phyloP scores from a whole-genome alignment of 2,113 vertebrate species.

The Menura novaehollandiae region DNA sequence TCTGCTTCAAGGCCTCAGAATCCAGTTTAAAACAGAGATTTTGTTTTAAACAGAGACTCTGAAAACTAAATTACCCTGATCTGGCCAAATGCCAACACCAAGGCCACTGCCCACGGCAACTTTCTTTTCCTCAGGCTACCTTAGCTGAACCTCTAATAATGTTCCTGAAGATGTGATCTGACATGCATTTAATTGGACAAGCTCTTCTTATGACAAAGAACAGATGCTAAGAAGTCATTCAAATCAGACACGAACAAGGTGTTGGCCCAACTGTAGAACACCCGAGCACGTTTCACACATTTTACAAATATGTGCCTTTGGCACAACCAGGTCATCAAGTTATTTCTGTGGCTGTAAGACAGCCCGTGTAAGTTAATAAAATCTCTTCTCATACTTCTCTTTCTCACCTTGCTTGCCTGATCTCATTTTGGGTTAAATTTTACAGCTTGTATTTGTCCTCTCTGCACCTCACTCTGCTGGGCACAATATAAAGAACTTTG shows the following conservation, averaged over 20 bases:
- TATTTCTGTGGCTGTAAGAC: neutral
- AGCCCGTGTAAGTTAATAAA: neutral
- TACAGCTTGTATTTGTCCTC: neutral
- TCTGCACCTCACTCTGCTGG: neutral
- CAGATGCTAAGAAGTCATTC: neutral
- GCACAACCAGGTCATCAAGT: neutral
- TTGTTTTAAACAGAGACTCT: neutral
- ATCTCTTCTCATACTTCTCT: neutral
- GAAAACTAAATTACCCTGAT: neutral
- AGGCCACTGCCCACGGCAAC: neutral
- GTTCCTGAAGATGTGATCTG: neutral
- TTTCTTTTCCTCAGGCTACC: neutral
- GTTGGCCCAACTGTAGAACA: neutral
- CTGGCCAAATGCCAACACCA: neutral
- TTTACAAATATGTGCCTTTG: neutral
- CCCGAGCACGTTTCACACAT: neutral
- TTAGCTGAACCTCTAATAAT: neutral
- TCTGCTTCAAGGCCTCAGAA: neutral
- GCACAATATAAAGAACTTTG: neutral
- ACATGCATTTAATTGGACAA: neutral
- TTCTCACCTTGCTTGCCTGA: neutral
- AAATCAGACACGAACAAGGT: neutral
- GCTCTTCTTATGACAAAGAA: neutral
- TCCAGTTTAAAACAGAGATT: neutral
- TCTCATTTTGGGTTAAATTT: neutral